A percentile compares a stretch with the other conserved stretches of the same genome.
Evolutionary conservation across 2,113 vertebrate species (phyloP).

Genomic region (Martes martes): DNA sequence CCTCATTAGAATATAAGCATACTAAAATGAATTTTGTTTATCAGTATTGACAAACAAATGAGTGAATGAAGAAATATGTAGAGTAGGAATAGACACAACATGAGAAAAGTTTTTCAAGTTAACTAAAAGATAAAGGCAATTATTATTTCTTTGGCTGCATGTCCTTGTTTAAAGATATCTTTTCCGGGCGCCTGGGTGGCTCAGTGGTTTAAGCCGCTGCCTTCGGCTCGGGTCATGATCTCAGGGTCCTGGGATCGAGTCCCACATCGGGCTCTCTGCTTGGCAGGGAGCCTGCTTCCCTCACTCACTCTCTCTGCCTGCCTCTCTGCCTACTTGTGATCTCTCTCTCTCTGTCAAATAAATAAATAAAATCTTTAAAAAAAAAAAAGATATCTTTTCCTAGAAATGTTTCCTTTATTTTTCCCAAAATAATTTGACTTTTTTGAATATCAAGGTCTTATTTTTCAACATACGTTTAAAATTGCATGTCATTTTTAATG

Average conservation of each 20-base stretch:
- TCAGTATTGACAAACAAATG: neutral
- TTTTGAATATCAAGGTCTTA: neutral
- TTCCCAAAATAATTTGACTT: neutral
- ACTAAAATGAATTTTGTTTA: neutral
- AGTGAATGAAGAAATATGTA: neutral
- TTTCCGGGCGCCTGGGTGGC: too few species aligned
- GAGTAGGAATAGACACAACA: neutral
- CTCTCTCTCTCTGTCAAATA: too few species aligned
- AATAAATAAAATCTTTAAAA: too few species aligned
- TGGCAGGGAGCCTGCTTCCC: too few species aligned
- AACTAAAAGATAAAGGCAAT: neutral
- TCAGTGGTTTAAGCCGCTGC: too few species aligned
- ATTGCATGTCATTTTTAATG: neutral
- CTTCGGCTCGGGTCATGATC: too few species aligned
- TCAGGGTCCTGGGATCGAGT: too few species aligned
- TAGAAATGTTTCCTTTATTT: neutral
- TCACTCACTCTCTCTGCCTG: too few species aligned
- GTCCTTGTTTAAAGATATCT: neutral
- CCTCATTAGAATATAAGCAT: neutral
- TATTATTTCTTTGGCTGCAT: neutral
- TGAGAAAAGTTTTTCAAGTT: neutral
- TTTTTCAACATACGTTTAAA: neutral
- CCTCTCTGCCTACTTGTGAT: too few species aligned
- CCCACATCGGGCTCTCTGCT: too few species aligned
- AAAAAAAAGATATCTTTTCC: neutral